Evolutionary conservation across 2,888 invertebrate species (phyloP).

Genomic region (Aelia acuminata): DNA sequence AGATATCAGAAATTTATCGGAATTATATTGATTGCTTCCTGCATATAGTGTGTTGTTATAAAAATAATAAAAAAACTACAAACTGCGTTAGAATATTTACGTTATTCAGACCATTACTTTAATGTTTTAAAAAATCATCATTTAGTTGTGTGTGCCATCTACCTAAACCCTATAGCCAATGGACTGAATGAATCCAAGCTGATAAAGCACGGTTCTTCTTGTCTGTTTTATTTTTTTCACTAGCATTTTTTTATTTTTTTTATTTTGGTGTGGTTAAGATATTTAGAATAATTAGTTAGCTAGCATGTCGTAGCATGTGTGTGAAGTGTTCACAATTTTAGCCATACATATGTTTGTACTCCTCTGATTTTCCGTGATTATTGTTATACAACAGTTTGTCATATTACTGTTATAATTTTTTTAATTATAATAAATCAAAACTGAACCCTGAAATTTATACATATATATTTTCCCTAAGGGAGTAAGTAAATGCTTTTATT

Average conservation of each 20-base stretch:
- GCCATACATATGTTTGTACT: background rate
- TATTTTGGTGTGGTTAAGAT: conserved; percentile 25
- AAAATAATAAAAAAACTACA: background rate
- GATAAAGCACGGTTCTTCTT: background rate
- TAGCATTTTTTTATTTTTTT: background rate
- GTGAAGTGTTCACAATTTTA: background rate
- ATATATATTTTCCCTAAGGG: no score
- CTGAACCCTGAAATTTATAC: conserved; percentile 18
- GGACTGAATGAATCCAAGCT: background rate
- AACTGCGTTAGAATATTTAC: background rate
- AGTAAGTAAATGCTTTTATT: no score
- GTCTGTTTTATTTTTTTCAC: background rate
- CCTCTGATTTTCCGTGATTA: background rate
- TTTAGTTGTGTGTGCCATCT: background rate
- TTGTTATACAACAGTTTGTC: background rate
- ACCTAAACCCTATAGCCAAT: background rate
- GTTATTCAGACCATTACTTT: background rate
- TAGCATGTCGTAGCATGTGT: conserved; percentile 23
- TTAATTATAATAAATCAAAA: conserved; percentile 3
- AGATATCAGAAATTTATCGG: no score
- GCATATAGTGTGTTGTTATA: background rate
- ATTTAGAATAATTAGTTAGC: conserved; percentile 10
- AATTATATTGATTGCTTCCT: no score
- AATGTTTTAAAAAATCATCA: background rate
- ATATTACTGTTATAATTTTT: conserved; percentile 13